Conservation (phyloP, 35 echinoderm and acorn worm species). For the Apostichopus californicus region DNA sequence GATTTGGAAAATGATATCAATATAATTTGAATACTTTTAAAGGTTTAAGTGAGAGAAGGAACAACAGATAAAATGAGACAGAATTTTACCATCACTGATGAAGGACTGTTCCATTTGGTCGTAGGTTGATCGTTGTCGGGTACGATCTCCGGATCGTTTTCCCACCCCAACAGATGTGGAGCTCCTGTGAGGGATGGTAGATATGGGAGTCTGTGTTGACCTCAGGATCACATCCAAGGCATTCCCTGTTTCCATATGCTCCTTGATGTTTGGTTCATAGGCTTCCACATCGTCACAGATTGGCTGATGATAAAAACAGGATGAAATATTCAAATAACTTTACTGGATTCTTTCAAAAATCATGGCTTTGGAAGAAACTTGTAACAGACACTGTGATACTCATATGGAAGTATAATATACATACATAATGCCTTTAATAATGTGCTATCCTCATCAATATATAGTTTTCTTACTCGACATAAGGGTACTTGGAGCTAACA, state of each 20-base stretch:
- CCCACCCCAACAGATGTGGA: slow-evolving; percentile 66
- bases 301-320: slow-evolving; percentile 43
- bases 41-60: background rate
- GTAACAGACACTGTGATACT: too few relatives aligned
- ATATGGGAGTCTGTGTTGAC: slow-evolving; percentile 64
- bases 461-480: too few relatives aligned
- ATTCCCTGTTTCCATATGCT: slow-evolving; percentile 62
- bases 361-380: too few relatives aligned
- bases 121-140: slow-evolving; percentile 42
- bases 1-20: too few relatives aligned
- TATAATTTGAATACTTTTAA: too few relatives aligned
- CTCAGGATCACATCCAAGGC: slow-evolving; percentile 67
- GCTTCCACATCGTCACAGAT: slow-evolving; percentile 70
- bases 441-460: too few relatives aligned
- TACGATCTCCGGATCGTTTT: slow-evolving; percentile 62
- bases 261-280: slow-evolving; percentile 63
- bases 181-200: slow-evolving; percentile 65
- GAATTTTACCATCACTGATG: slow-evolving; percentile 75
- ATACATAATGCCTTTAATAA: too few relatives aligned
- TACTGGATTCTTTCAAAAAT: background rate
- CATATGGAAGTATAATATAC: too few relatives aligned
- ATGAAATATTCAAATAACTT: background rate
- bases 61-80: background rate
- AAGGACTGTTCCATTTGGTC: slow-evolving; percentile 69
- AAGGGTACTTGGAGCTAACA: too few relatives aligned